phyloP scores from a whole-genome alignment of 2,797 vertebrate species.

The Orientallactaga sibirica region DNA sequence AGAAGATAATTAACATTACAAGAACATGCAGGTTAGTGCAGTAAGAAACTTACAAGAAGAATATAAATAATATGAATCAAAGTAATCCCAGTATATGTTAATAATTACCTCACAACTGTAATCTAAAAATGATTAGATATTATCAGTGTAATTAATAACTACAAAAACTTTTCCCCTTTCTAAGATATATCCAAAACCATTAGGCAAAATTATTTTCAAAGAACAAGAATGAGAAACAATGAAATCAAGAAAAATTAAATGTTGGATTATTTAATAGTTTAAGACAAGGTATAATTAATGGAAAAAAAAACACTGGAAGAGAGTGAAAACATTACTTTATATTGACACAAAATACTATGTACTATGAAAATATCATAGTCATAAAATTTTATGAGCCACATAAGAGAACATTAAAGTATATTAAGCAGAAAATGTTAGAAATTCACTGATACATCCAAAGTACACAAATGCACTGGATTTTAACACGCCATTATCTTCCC shows the following conservation, averaged over 20 bases:
- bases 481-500: conserved; percentile 31
- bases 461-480: conserved; percentile 46
- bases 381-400: conserved; percentile 71
- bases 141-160: not conserved
- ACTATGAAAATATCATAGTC: conserved; percentile 60
- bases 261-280: not conserved
- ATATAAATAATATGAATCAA: too few relatives aligned
- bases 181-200: not conserved
- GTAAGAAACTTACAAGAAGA: too few relatives aligned
- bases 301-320: conserved; percentile 10
- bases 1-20: too few relatives aligned
- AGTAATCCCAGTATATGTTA: too few relatives aligned
- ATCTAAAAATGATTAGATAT: not conserved
- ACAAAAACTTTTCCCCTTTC: not conserved
- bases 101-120: not conserved
- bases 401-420: conserved; percentile 68
- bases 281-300: conserved; percentile 49
- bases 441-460: conserved; percentile 47
- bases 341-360: conserved; percentile 51
- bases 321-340: conserved; percentile 28
- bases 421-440: conserved; percentile 67
- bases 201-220: not conserved
- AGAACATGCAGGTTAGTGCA: too few relatives aligned
- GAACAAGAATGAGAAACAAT: not conserved
- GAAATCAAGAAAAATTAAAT: conserved; percentile 31